phyloP scores from a whole-genome alignment of 2,113 vertebrate species.

The Rafetus swinhoei region DNA sequence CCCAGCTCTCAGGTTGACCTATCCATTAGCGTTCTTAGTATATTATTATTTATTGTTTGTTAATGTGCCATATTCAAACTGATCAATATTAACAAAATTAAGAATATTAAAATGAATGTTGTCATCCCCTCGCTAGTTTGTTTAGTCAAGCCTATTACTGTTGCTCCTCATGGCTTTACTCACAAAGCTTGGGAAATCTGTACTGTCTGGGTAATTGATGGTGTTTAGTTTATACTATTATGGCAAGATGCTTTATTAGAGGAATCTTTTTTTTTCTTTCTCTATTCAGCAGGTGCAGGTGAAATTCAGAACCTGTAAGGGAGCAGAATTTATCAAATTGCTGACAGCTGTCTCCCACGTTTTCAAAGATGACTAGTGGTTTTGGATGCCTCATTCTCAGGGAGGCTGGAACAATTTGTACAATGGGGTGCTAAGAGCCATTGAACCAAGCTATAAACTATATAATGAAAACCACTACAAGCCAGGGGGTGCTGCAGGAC shows the following conservation, averaged over 20 bases:
- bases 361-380: background rate
- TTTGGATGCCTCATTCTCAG: background rate
- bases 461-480: too few species aligned
- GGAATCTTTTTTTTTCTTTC: background rate
- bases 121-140: background rate
- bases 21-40: too few species aligned
- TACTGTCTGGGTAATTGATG: background rate
- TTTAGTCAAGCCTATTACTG: background rate
- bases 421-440: too few species aligned
- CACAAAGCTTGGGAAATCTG: background rate
- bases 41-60: too few species aligned
- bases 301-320: background rate
- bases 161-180: fast-evolving
- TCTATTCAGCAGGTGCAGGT: background rate
- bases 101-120: background rate
- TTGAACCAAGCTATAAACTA: too few species aligned
- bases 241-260: background rate
- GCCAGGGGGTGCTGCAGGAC: too few species aligned
- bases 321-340: background rate
- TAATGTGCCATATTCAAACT: background rate
- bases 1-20: too few species aligned
- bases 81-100: fast-evolving
- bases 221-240: background rate
- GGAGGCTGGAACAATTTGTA: too few species aligned
- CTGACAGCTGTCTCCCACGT: background rate